Conservation (phyloP, 1,140 invertebrate species). For the Brachionus rotundiformis region DNA sequence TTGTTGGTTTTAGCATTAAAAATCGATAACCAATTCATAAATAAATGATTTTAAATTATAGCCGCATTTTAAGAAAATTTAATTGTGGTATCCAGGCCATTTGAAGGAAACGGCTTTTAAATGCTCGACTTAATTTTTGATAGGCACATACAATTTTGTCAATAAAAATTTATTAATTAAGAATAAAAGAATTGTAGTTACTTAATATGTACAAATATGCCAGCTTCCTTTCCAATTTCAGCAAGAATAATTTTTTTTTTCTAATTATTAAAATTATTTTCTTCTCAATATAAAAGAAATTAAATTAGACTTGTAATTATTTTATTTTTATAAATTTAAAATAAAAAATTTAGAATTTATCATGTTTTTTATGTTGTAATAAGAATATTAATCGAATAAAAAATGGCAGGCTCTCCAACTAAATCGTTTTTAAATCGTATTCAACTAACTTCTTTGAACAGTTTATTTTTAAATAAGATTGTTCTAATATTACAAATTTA, state of each 20-base stretch:
- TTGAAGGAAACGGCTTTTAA: neutral
- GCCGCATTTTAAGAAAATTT: neutral
- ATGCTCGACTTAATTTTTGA: neutral
- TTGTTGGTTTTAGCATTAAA: constrained; percentile 17
- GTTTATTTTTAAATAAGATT: neutral
- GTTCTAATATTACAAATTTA: constrained; percentile 6
- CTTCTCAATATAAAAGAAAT: too few species aligned
- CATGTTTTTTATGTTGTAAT: neutral
- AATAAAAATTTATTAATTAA: neutral
- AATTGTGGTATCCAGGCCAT: constrained; percentile 26
- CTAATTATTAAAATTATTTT: neutral
- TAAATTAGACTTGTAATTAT: neutral
- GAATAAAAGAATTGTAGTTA: neutral
- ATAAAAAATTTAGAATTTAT: neutral
- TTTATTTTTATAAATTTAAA: neutral
- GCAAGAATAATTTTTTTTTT: neutral
- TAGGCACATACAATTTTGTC: neutral
- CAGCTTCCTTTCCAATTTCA: neutral
- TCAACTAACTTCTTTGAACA: neutral
- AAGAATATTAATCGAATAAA: neutral
- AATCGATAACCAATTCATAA: constrained; percentile 27
- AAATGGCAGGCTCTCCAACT: neutral
- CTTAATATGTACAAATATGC: constrained; percentile 2
- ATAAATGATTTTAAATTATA: constrained; percentile 10
- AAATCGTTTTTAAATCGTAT: neutral